phyloP scores from a whole-genome alignment of 2,113 vertebrate genomes.

The Forbesichthys agassizii region DNA sequence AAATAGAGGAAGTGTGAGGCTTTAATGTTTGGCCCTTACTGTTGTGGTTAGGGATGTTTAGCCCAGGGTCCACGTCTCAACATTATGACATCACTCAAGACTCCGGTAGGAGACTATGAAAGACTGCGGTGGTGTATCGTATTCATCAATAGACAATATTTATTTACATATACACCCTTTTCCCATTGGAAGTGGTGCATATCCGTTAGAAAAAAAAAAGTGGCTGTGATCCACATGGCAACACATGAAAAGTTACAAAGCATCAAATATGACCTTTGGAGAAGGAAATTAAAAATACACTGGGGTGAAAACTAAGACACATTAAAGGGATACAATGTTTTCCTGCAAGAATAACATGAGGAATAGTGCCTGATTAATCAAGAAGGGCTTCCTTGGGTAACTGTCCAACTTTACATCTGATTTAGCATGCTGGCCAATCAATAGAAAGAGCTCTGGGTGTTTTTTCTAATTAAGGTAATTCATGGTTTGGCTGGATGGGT shows the following conservation, averaged over 20 bases:
- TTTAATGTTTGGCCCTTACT: slow-evolving; percentile 66
- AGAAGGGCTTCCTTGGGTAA: slow-evolving; percentile 52
- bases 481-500: slow-evolving; percentile 62
- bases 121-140: slow-evolving; percentile 60
- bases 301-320: slow-evolving; percentile 51
- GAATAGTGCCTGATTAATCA: slow-evolving; percentile 59
- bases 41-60: slow-evolving; percentile 66
- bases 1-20: slow-evolving; percentile 63
- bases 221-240: slow-evolving; percentile 68
- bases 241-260: slow-evolving; percentile 78
- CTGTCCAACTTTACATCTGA: slow-evolving; percentile 70
- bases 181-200: slow-evolving; percentile 61
- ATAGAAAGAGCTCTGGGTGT: slow-evolving; percentile 71
- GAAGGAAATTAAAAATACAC: slow-evolving; percentile 76
- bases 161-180: slow-evolving; percentile 70
- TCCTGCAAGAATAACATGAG: slow-evolving; percentile 59
- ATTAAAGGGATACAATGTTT: slow-evolving; percentile 57
- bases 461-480: slow-evolving; percentile 81
- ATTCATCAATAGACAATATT: slow-evolving; percentile 84
- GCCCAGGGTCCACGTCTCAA: slow-evolving; percentile 59
- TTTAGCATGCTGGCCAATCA: slow-evolving; percentile 65
- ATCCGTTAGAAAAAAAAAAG: slow-evolving; percentile 54
- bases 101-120: slow-evolving; percentile 70
- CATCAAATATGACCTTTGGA: slow-evolving; percentile 70
- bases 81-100: slow-evolving; percentile 76